A percentile compares a stretch with the other conserved stretches of the same genome.
These are phyloP conservation scores for Scatophagus argus DNA, from an alignment of 2,113 vertebrate genomes.

Conservation along the genomic window DNA sequence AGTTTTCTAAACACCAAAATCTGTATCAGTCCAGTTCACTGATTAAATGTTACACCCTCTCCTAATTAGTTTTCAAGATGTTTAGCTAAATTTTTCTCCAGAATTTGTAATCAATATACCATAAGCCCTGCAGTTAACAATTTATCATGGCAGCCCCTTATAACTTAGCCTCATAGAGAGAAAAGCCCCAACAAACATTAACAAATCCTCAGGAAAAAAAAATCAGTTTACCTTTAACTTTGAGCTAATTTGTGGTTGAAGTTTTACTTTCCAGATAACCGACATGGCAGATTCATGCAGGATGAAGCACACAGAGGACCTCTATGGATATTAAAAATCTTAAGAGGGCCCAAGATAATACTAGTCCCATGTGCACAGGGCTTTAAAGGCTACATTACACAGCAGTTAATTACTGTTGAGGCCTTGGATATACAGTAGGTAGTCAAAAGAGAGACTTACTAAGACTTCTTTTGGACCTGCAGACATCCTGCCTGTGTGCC, in stretches of 20 bases:
- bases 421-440: not conserved
- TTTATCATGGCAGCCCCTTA: conserved; percentile 1
- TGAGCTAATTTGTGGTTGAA: conserved; percentile 14
- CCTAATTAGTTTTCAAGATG: not conserved
- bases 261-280: conserved; percentile 27
- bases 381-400: conserved; percentile 36
- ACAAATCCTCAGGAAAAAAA: too few species aligned
- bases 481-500: not conserved
- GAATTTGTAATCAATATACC: conserved; percentile 1
- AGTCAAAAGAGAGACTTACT: not conserved
- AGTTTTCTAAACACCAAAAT: not conserved
- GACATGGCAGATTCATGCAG: conserved; percentile 30
- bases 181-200: too few species aligned
- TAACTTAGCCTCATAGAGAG: not conserved
- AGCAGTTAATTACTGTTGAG: conserved; percentile 42
- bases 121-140: not conserved
- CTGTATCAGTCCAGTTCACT: not conserved
- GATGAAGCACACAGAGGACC: conserved; percentile 36
- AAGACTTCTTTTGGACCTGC: not conserved
- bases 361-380: conserved; percentile 12
- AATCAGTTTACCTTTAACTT: conserved; percentile 29
- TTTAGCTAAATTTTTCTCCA: conserved; percentile 4
- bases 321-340: conserved; percentile 46
- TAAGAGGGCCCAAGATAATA: conserved; percentile 39
- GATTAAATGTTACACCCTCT: not conserved